Evolutionary conservation across 2,888 invertebrate species (phyloP).

Genomic region (Hemaris fuciformis): DNA sequence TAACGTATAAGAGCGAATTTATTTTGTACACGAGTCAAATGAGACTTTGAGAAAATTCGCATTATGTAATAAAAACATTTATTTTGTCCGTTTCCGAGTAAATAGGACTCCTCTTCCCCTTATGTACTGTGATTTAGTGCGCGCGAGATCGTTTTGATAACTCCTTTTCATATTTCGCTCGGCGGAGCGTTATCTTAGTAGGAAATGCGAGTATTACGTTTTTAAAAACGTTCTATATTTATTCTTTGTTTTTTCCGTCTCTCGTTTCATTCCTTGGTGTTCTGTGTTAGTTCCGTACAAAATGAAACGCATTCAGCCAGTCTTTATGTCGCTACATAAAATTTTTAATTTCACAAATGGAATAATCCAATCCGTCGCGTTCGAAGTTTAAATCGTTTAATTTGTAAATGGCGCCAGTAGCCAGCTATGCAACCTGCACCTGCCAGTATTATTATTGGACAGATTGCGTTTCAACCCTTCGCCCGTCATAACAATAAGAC

Average conservation of each 20-base stretch:
- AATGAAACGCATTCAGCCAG: constrained; percentile 29
- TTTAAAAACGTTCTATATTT: constrained; percentile 45
- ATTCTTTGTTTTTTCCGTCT: constrained; percentile 36
- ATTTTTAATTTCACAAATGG: constrained; percentile 33
- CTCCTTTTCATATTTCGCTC: constrained; percentile 77
- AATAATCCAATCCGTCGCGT: constrained; percentile 17
- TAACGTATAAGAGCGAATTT: constrained; percentile 36
- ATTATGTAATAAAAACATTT: constrained; percentile 81
- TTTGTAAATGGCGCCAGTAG: constrained; percentile 18
- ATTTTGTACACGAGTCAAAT: constrained; percentile 33
- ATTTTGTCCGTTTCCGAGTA: constrained; percentile 79
- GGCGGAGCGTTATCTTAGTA: constrained; percentile 73
- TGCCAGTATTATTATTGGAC: constrained; percentile 40
- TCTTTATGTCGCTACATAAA: constrained; percentile 25
- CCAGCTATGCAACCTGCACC: constrained; percentile 33
- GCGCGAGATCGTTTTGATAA: constrained; percentile 79
- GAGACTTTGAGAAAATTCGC: constrained; percentile 76
- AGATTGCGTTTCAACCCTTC: constrained; percentile 27
- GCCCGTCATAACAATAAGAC: constrained; percentile 24
- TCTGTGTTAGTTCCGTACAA: constrained; percentile 42
- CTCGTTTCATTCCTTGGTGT: constrained; percentile 45
- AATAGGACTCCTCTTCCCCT: constrained; percentile 77
- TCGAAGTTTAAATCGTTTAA: constrained; percentile 7
- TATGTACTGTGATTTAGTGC: constrained; percentile 80
- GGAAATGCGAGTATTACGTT: constrained; percentile 68